A percentile compares a stretch with the other conserved stretches of the same genome.
Conservation (phyloP, 2,113 vertebrate genomes). For the Balaeniceps rex region DNA sequence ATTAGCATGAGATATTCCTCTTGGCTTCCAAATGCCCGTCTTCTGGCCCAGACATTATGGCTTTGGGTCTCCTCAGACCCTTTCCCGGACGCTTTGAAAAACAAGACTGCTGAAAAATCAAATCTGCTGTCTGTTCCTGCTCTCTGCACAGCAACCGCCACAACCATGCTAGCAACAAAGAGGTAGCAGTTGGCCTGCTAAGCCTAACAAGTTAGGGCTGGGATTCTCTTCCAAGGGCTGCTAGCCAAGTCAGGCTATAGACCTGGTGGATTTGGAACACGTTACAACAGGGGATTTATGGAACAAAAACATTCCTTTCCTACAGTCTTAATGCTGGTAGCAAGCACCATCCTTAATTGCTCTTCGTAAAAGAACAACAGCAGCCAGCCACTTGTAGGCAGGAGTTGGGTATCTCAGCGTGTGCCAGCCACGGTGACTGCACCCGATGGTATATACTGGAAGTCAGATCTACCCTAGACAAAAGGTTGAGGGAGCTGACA, state of each 20-base stretch:
- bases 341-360: neutral
- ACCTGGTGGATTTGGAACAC: neutral
- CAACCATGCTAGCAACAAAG: fast-evolving
- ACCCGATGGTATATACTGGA: fast-evolving
- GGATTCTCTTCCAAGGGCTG: neutral
- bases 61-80: neutral
- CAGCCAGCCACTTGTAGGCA: neutral
- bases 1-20: neutral
- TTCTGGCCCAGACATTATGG: neutral
- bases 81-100: neutral
- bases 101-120: neutral
- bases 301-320: slow-evolving; percentile 3
- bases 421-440: neutral
- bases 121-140: neutral
- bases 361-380: neutral
- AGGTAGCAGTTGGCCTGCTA: neutral
- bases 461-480: neutral
- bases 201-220: neutral
- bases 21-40: neutral
- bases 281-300: neutral
- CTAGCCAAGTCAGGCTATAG: neutral
- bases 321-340: neutral
- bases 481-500: neutral
- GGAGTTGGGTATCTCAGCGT: neutral
- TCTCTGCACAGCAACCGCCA: neutral